phyloP scores from a whole-genome alignment of 37 sponge, comb jelly and placozoan species.

The Halisarca cf. caerulea region DNA sequence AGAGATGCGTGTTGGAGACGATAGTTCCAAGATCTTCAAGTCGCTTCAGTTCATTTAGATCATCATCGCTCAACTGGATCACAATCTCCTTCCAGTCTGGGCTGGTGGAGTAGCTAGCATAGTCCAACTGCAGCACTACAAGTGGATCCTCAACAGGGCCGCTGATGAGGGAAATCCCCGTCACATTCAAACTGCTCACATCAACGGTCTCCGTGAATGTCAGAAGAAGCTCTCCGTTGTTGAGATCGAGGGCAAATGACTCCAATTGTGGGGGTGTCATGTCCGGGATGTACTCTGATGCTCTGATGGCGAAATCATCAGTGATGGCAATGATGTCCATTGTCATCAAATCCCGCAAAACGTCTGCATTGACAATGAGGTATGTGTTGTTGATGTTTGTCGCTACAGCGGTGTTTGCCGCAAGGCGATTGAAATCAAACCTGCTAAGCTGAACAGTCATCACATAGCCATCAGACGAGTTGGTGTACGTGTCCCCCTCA shows the following conservation, averaged over 20 bases:
- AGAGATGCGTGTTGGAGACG: constrained; percentile 52
- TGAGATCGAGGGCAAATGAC: constrained; percentile 62
- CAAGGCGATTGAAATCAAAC: constrained; percentile 66
- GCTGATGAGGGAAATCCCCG: constrained; percentile 63
- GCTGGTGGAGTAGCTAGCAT: neutral
- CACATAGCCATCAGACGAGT: constrained; percentile 47
- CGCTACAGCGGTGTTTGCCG: constrained; percentile 58
- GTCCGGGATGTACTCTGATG: constrained; percentile 52
- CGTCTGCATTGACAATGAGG: constrained; percentile 62
- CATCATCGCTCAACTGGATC: constrained; percentile 49
- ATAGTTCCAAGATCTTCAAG: constrained; percentile 57
- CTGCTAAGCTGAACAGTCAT: constrained; percentile 38
- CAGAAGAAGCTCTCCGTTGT: constrained; percentile 60
- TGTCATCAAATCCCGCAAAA: constrained; percentile 59
- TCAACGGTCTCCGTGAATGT: constrained; percentile 86
- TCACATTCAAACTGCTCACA: constrained; percentile 56
- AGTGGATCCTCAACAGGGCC: neutral
- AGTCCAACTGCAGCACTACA: neutral
- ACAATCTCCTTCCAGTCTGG: constrained; percentile 23
- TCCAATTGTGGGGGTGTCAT: constrained; percentile 66
- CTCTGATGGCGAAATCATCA: constrained; percentile 59
- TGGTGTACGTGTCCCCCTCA: constrained; percentile 30
- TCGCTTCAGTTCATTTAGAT: constrained; percentile 82
- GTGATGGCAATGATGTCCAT: constrained; percentile 58
- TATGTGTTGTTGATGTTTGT: constrained; percentile 75